Evolutionary conservation across 64 coral and sea anemone species (phyloP).

Genomic region (Stichodactyla mertensii): DNA sequence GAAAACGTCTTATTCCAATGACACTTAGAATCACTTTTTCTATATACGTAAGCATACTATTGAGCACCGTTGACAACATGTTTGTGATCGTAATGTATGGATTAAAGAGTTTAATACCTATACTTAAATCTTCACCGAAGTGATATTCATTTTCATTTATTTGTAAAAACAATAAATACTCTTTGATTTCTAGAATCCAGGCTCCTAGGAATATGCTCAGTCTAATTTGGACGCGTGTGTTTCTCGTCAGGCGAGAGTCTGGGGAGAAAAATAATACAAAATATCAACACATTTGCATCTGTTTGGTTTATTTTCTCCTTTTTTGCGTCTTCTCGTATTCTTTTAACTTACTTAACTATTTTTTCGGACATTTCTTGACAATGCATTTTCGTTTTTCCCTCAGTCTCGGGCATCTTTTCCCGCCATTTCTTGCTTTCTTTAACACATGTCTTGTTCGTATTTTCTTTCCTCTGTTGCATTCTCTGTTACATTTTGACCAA

Average conservation of each 20-base stretch:
- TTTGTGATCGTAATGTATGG: too few relatives aligned
- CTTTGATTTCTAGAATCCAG: background rate
- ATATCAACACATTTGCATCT: background rate
- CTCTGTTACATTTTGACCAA: constrained; percentile 36
- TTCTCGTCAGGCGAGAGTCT: background rate
- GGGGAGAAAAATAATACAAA: background rate
- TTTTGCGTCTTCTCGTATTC: background rate
- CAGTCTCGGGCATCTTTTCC: constrained; percentile 34
- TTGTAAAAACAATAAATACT: constrained; percentile 3
- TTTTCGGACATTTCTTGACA: constrained; percentile 20
- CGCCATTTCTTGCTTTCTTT: constrained; percentile 26
- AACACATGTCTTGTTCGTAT: constrained; percentile 42
- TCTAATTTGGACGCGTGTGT: background rate
- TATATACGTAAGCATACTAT: too few relatives aligned
- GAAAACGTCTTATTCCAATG: too few relatives aligned
- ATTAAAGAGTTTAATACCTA: too few relatives aligned
- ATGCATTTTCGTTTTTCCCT: constrained; percentile 42
- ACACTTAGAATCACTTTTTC: too few relatives aligned
- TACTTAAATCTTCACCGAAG: too few relatives aligned
- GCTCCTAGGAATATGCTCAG: background rate
- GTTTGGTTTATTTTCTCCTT: background rate
- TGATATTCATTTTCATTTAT: background rate
- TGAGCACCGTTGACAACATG: too few relatives aligned
- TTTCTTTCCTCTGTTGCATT: constrained; percentile 42
- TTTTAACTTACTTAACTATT: background rate